A percentile compares a stretch with the other conserved stretches of the same genome.
Evolutionary conservation across 92 coral and sea anemone species (phyloP).

Genomic region (Pocillopora meandrina): DNA sequence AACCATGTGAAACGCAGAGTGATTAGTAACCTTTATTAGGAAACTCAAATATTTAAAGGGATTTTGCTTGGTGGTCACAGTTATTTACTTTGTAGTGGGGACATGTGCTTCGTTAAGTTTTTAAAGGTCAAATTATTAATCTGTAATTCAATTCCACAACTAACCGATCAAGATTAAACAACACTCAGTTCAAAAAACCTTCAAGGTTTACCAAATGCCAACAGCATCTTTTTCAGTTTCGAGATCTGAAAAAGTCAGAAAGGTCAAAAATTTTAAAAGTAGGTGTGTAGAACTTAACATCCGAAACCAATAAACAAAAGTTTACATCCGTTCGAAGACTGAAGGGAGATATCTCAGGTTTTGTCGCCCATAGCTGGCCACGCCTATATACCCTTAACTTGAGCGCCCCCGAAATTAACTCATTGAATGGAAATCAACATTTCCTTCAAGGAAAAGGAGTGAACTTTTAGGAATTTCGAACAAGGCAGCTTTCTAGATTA

Average conservation of each 20-base stretch:
- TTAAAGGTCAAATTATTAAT: neutral
- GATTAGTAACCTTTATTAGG: neutral
- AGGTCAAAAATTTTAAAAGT: neutral
- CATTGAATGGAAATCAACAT: neutral
- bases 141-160: too few species aligned
- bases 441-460: slow-evolving; percentile 7
- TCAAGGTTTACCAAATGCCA: neutral
- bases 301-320: neutral
- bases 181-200: neutral
- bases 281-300: neutral
- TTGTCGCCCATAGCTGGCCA: too few species aligned
- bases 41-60: neutral
- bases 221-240: neutral
- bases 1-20: neutral
- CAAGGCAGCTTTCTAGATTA: neutral
- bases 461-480: neutral
- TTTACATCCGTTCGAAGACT: neutral
- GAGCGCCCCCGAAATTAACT: neutral
- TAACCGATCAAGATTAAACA: neutral
- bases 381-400: neutral
- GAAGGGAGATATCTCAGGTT: neutral
- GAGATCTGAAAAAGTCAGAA: neutral
- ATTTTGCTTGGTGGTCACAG: neutral
- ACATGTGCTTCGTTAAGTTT: neutral
- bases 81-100: neutral